Conservation (phyloP, 2,113 vertebrate genomes). For the Hystrix brachyura region DNA sequence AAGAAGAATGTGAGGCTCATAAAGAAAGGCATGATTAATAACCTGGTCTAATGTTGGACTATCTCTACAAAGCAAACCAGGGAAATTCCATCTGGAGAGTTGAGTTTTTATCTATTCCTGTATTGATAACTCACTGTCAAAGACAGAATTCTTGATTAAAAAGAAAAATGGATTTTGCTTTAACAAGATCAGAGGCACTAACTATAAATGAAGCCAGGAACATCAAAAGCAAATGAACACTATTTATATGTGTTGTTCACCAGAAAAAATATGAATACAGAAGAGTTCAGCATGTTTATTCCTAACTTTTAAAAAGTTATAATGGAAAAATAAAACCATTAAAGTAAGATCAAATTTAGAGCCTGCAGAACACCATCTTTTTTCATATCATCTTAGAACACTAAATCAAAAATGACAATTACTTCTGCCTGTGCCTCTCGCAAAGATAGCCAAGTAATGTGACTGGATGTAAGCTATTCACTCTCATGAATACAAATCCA, state of each 20-base stretch:
- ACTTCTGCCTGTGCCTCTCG: slow-evolving; percentile 63
- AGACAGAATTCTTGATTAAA: slow-evolving; percentile 79
- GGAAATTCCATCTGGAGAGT: slow-evolving; percentile 64
- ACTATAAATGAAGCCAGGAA: slow-evolving; percentile 60
- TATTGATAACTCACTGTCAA: slow-evolving; percentile 70
- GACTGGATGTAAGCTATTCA: slow-evolving; percentile 65
- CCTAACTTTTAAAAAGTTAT: slow-evolving; percentile 73
- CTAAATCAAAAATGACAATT: slow-evolving; percentile 80
- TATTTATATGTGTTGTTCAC: slow-evolving; percentile 55
- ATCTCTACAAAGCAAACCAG: slow-evolving; percentile 37
- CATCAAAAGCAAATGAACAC: slow-evolving; percentile 71
- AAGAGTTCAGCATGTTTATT: slow-evolving; percentile 58
- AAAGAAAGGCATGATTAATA: slow-evolving; percentile 64
- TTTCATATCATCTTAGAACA: slow-evolving; percentile 47
- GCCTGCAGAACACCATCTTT: slow-evolving; percentile 56
- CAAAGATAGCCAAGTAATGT: slow-evolving; percentile 58
- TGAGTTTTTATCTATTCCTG: slow-evolving; percentile 62
- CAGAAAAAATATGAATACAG: slow-evolving; percentile 63
- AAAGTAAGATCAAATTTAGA: slow-evolving; percentile 77
- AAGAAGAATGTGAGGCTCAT: slow-evolving; percentile 33
- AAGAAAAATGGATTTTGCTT: slow-evolving; percentile 74
- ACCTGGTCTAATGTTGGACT: background rate
- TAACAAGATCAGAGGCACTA: slow-evolving; percentile 74
- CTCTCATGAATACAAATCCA: slow-evolving; percentile 63
- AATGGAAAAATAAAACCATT: slow-evolving; percentile 76